Conservation (phyloP, 2,113 vertebrate species). For the Jaculus jaculus region DNA sequence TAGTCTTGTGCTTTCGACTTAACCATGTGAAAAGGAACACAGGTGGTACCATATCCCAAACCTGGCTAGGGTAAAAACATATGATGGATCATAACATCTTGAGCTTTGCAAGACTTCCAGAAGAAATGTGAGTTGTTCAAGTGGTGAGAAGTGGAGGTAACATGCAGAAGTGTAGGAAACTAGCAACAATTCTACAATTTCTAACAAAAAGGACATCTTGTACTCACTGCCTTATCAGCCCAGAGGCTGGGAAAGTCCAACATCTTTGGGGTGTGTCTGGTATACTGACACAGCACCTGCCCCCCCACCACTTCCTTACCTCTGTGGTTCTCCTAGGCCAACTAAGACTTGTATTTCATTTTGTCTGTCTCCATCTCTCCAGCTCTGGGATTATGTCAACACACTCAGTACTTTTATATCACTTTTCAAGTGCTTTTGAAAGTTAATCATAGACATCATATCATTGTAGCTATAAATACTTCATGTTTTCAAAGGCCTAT, state of each 20-base stretch:
- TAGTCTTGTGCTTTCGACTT: background rate
- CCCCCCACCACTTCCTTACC: background rate
- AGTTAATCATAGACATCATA: background rate
- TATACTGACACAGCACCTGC: background rate
- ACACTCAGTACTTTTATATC: too few species aligned
- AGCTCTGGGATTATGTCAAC: too few species aligned
- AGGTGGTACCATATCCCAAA: background rate
- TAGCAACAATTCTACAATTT: accelerated
- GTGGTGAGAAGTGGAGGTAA: background rate
- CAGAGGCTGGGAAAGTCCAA: background rate
- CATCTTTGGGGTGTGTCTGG: background rate
- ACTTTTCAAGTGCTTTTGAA: background rate
- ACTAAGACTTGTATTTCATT: background rate
- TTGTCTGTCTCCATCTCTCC: background rate
- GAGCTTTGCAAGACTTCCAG: conserved; percentile 12
- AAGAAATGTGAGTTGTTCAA: background rate
- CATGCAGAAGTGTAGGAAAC: background rate
- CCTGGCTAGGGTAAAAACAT: background rate
- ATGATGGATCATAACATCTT: background rate
- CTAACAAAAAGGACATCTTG: background rate
- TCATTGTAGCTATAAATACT: background rate
- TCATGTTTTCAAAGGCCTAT: conserved; percentile 19
- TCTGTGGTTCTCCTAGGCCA: background rate
- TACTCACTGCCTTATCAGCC: background rate
- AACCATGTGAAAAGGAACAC: background rate